Evolutionary conservation across 2,113 vertebrate genomes (phyloP), one percentile per base, ranked within the genome.

Genomic region (Gambusia holbrooki): DNA sequence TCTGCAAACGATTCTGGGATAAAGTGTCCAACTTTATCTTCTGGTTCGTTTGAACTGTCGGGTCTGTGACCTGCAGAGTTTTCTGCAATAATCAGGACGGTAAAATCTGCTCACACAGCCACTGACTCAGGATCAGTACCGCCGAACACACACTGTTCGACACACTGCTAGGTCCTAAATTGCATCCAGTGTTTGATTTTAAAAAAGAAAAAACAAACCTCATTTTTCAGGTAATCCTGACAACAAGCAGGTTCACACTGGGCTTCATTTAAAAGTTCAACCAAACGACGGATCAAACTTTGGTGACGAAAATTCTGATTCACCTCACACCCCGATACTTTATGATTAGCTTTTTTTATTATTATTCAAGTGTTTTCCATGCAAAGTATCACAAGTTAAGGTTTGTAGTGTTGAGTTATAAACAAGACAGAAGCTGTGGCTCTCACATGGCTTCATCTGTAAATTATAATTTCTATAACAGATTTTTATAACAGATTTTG

Each of bases 41-140:
- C 22, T 60, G 32, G n/a, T 54, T 29, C 6, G 11, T 54, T 73
- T 48, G 7, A 48, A 40, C 33, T 54, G 15, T 63, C 11, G 6
- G 42, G 4, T 19, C 9, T 5, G 11, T 40, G 60, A 33, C 1
- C 1, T 54, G n/a, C 66, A 22, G 66, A 45, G 12, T 29, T 28
- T 1, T 51, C 42, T 62, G 35, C 27, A 62, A 62, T 12, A 33
- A n/a, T 77, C 73, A 67, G 25, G 15, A 19, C 30, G 11, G 28
- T n/a, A 10, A 35, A 11, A 40, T 65, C 28, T 40, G 27, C 32
- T 2, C 32, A 45, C 64, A 71, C 73, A 74, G 76, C 69, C 83
- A 58, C 89, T 80, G 89, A 76, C 78, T 87, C 84, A 61, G 88
- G 84, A 82, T 87, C 86, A 76, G 73, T 74, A 40, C 66, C 81